Evolutionary conservation across 2,888 invertebrate species (phyloP).

Genomic region (Pseudolycoriella hygida): DNA sequence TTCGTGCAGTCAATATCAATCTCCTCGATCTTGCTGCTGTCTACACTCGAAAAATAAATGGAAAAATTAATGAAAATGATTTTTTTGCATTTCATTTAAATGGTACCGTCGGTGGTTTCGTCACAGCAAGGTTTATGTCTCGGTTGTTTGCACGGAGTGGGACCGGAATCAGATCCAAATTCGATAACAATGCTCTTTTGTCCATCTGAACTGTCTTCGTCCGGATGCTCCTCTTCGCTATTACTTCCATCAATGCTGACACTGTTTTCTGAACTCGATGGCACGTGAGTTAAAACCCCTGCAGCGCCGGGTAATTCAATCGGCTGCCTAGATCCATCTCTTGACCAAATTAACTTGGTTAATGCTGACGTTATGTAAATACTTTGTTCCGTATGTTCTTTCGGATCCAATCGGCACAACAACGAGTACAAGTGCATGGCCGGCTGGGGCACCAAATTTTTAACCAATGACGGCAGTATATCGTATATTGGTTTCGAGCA

Average conservation of each 20-base stretch:
- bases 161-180: conserved; percentile 29
- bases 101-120: conserved; percentile 20
- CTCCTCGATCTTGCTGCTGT: conserved; percentile 7
- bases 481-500: conserved; percentile 89
- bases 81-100: background rate
- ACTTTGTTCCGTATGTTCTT: conserved; percentile 87
- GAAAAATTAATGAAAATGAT: background rate
- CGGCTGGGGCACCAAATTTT: conserved; percentile 74
- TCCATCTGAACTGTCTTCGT: conserved; percentile 39
- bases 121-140: conserved; percentile 23
- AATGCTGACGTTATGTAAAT: conserved; percentile 77
- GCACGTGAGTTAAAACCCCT: conserved; percentile 33
- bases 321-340: conserved; percentile 35
- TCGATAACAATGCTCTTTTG: conserved; percentile 31
- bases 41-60: conserved; percentile 1
- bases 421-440: conserved; percentile 76
- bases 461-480: conserved; percentile 72
- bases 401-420: conserved; percentile 72
- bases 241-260: conserved; percentile 66
- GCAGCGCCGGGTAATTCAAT: conserved; percentile 27
- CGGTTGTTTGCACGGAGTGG: conserved; percentile 35
- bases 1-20: conserved; percentile 4
- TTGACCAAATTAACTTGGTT: conserved; percentile 82
- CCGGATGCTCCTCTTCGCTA: conserved; percentile 52
- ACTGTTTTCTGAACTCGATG: conserved; percentile 58